These are phyloP conservation scores for Pelochelys cantorii DNA, from an alignment of 2,797 vertebrate species.

Conservation along the genomic window DNA sequence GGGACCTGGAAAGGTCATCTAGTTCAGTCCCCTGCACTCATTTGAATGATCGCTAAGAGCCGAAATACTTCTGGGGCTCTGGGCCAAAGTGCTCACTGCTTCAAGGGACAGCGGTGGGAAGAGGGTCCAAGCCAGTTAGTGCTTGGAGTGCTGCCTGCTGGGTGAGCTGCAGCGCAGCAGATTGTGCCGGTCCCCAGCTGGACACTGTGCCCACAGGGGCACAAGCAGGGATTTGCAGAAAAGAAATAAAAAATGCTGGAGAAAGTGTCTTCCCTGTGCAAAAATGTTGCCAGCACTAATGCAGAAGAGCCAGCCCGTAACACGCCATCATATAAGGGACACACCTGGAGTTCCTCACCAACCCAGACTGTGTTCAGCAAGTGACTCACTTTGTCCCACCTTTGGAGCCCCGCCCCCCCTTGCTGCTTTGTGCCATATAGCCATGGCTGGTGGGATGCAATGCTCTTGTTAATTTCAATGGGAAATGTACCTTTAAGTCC, in stretches of 20 bases:
- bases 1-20: too few species aligned
- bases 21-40: neutral
- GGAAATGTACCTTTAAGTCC: neutral
- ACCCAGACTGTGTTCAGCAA: accelerated
- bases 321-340: accelerated
- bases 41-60: neutral
- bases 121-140: neutral
- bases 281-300: neutral
- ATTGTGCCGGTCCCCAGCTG: neutral
- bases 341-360: accelerated
- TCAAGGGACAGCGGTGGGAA: neutral
- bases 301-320: neutral
- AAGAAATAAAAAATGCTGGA: neutral
- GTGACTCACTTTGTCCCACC: neutral
- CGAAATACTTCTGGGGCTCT: neutral
- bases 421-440: neutral
- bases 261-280: neutral
- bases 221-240: neutral
- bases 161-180: neutral
- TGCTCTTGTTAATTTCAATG: neutral
- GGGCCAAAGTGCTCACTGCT: neutral
- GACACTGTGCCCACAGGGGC: accelerated
- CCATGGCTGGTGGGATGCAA: accelerated
- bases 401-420: neutral
- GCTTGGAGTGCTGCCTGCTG: neutral